phyloP scores from a whole-genome alignment of 2,888 invertebrate genomes.

The Geotrupes spiniger region DNA sequence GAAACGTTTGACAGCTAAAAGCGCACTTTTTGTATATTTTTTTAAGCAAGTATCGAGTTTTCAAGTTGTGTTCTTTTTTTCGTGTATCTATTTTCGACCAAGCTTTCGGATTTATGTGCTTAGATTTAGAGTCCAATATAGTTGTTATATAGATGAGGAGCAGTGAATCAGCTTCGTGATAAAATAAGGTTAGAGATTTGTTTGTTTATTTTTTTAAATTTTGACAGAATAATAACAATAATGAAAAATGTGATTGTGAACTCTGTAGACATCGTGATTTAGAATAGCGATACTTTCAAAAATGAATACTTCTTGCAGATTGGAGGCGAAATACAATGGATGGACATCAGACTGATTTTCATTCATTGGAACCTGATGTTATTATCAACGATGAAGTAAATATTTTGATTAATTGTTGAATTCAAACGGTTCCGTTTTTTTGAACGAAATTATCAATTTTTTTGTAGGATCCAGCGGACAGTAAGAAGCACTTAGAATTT shows the following conservation, averaged over 20 bases:
- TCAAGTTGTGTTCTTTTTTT: conserved; percentile 37
- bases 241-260: conserved; percentile 27
- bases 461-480: conserved; percentile 6
- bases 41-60: conserved; percentile 39
- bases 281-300: conserved; percentile 7
- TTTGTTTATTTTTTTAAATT: conserved; percentile 41
- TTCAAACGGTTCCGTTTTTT: neutral
- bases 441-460: too few relatives aligned
- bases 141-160: neutral
- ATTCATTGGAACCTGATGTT: conserved; percentile 41
- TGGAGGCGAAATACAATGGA: conserved; percentile 13
- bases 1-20: conserved; percentile 39
- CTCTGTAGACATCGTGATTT: conserved; percentile 12
- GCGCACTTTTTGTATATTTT: conserved; percentile 47
- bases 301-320: conserved; percentile 14
- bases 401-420: conserved; percentile 13
- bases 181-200: conserved; percentile 31
- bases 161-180: conserved; percentile 7
- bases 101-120: conserved; percentile 21
- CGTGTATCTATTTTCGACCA: conserved; percentile 37
- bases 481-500: neutral
- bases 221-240: conserved; percentile 39
- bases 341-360: conserved; percentile 20
- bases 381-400: conserved; percentile 40
- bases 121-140: neutral